Base-by-base conservation (phyloP, 2,888 invertebrate species). In the Dryomyza anilis region DNA sequence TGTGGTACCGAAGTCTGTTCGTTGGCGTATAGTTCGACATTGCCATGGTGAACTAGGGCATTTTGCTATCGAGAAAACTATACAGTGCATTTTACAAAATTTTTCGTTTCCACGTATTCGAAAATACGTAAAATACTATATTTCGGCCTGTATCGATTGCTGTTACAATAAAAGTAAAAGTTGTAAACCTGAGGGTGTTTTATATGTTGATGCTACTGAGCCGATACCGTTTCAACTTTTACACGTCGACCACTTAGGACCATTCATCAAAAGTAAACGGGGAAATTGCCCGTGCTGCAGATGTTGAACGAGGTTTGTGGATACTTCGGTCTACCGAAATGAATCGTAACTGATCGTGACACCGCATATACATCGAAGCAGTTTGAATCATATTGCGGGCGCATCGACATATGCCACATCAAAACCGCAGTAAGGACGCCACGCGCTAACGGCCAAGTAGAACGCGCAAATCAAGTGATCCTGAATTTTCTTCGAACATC, bases 281-380 rank as follows among this genome's bases (percentile, higher is more conserved):
- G 62, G 63, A 2, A 65, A 70, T 29, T 52, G 5, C 58, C 60
- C 0, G 71, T 73, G 2, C 19, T 72, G 8, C 57, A 58, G n/a
- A 48, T 64, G 0, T 16, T 70, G 27, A 66, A 64, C 30, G 66
- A 74, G 2, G n/a, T 71, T 0, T 33, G 66, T 0, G 43, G 60
- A 5, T 70, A 71, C 66, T 76, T 75, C 62, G 76, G 75, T 2
- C 68, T 70, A 14, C 74, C 76, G 7, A 58, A 52, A 27, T 60
- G 71, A 16, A 68, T 78, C 1, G 67, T 78, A 10, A 69, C 69
- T 1, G 73, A 77, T 67, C 25, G 43, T 25, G 43, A 43, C n/a
- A 57, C 57, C 4, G 43, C 57, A 43, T 57, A 36, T 6, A 56
- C 57, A 8, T 57, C 57, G 25, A 46, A 56, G 12, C 56, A 46